These are phyloP conservation scores for Junonia oenone DNA, from an alignment of 2,888 invertebrate species.

Conservation along the genomic window DNA sequence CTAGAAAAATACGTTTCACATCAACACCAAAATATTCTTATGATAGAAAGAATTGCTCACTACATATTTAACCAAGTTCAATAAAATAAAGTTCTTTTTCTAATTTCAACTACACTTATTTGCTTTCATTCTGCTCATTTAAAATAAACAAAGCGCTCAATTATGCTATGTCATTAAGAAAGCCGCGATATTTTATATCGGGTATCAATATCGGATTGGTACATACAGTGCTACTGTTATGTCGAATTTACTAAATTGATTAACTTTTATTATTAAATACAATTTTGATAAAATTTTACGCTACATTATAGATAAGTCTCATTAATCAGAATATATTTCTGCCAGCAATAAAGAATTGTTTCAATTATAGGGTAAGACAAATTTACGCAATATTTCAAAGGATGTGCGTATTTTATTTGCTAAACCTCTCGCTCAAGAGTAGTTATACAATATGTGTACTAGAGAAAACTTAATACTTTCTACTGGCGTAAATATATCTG, in stretches of 20 bases:
- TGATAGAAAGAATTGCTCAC: not conserved
- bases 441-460: not conserved
- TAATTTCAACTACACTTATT: not conserved
- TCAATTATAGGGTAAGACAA: not conserved
- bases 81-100: not conserved
- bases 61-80: not conserved
- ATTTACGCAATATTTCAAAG: not conserved
- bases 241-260: not conserved
- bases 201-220: not conserved
- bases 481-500: not conserved
- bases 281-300: too few relatives aligned
- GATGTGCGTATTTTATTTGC: not conserved
- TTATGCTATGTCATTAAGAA: not conserved
- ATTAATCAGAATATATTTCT: not conserved
- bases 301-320: not conserved
- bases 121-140: not conserved
- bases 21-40: not conserved
- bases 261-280: not conserved
- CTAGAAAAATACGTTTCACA: not conserved
- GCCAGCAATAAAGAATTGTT: not conserved
- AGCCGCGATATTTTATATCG: conserved; percentile 1
- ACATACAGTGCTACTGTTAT: not conserved
- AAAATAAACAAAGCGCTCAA: not conserved
- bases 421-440: not conserved
- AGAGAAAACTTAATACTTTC: not conserved